A percentile compares a stretch with the other conserved stretches of the same genome.
These are phyloP conservation scores for Criorhina ranunculi DNA, from an alignment of 2,888 invertebrate species.

Conservation along the genomic window DNA sequence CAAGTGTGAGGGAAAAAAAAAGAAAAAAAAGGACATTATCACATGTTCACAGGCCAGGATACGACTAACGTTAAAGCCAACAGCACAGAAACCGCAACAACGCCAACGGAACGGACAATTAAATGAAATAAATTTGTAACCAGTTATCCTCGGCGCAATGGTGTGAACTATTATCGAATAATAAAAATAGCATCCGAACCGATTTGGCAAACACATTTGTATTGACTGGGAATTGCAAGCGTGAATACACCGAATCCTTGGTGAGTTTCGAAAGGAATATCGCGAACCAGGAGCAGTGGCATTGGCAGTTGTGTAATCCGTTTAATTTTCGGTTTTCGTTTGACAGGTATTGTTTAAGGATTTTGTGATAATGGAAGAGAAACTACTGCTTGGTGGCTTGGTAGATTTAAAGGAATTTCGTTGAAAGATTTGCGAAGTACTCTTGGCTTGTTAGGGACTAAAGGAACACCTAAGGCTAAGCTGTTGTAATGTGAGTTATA, in stretches of 20 bases:
- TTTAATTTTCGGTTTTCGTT: slow-evolving; percentile 70
- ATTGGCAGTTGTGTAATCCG: slow-evolving; percentile 53
- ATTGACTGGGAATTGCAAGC: slow-evolving; percentile 54
- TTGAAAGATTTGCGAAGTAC: slow-evolving; percentile 54
- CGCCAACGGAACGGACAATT: slow-evolving; percentile 61
- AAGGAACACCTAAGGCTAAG: slow-evolving; percentile 29
- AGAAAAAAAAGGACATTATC: slow-evolving; percentile 50
- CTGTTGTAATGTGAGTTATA: slow-evolving; percentile 1
- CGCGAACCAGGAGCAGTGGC: slow-evolving; percentile 8
- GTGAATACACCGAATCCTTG: neutral
- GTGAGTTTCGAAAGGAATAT: neutral
- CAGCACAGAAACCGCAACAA: slow-evolving; percentile 47
- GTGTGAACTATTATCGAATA: slow-evolving; percentile 76
- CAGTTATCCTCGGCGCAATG: slow-evolving; percentile 69
- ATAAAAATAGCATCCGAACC: slow-evolving; percentile 73
- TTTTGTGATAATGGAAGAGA: slow-evolving; percentile 52
- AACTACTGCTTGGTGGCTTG: slow-evolving; percentile 21
- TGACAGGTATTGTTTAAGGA: slow-evolving; percentile 73
- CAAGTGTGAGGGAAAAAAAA: slow-evolving; percentile 13
- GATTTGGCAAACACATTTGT: slow-evolving; percentile 73
- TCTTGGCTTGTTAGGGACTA: slow-evolving; percentile 33
- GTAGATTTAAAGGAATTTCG: slow-evolving; percentile 57
- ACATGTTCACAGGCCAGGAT: slow-evolving; percentile 61
- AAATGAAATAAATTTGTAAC: slow-evolving; percentile 73
- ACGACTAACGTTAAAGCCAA: slow-evolving; percentile 60